Evolutionary conservation across 2,797 vertebrate species (phyloP).

Genomic region (Paedocypris micromegethes): DNA sequence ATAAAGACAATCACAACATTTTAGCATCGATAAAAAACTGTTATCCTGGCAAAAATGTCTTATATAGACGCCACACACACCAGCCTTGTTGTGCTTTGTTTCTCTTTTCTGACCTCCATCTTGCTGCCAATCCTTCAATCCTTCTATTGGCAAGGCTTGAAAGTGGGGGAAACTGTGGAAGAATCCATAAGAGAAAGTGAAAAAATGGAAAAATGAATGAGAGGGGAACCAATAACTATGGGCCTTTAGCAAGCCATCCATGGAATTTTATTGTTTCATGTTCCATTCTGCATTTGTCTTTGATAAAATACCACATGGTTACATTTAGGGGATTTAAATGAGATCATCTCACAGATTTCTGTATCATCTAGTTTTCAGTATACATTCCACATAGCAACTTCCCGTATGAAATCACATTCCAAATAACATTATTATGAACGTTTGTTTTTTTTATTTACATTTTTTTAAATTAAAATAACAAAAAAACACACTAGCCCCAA

Average conservation of each 20-base stretch:
- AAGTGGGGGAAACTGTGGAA: constrained; percentile 54
- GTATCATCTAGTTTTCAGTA: constrained; percentile 59
- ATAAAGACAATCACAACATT: too few relatives aligned
- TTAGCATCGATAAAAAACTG: too few relatives aligned
- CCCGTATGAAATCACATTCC: constrained; percentile 71
- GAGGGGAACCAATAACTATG: constrained; percentile 68
- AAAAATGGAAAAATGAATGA: constrained; percentile 48
- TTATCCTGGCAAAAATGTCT: too few relatives aligned
- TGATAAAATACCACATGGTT: constrained; percentile 88
- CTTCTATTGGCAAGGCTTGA: constrained; percentile 66
- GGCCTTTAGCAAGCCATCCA: constrained; percentile 63
- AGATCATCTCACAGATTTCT: constrained; percentile 55
- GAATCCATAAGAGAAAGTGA: constrained; percentile 54
- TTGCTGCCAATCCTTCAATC: constrained; percentile 48
- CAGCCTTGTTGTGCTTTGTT: constrained; percentile 28
- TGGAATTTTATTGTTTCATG: constrained; percentile 68
- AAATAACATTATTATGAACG: constrained; percentile 49
- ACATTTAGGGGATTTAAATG: constrained; percentile 75
- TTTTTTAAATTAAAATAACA: too few relatives aligned
- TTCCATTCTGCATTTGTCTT: constrained; percentile 84
- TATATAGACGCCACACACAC: constrained; percentile 2
- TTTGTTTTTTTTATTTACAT: neutral
- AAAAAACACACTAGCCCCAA: neutral
- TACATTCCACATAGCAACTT: constrained; percentile 54
- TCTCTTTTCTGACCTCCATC: constrained; percentile 33